phyloP scores from a whole-genome alignment of 2,888 invertebrate species.

The Zaprionus bogoriensis region DNA sequence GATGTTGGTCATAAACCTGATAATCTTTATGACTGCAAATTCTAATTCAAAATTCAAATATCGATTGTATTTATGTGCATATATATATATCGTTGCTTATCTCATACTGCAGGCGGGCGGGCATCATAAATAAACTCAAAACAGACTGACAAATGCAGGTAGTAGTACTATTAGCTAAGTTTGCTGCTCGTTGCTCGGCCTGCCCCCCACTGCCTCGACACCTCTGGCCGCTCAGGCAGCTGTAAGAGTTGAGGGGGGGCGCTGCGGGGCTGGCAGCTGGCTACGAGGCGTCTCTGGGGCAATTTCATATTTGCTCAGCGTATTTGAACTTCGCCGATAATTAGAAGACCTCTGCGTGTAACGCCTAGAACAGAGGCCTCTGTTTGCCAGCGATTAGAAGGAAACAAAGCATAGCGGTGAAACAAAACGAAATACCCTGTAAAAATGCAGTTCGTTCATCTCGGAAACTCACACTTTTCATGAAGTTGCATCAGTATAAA shows the following conservation, averaged over 20 bases:
- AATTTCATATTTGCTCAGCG: slow-evolving; percentile 42
- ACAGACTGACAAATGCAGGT: slow-evolving; percentile 15
- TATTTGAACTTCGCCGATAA: slow-evolving; percentile 49
- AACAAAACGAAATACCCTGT: slow-evolving; percentile 17
- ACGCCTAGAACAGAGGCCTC: slow-evolving; percentile 35
- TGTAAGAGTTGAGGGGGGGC: slow-evolving; percentile 1
- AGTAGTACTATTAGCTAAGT: too few relatives aligned
- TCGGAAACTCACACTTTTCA: background rate
- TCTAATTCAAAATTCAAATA: slow-evolving; percentile 7
- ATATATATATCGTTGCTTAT: slow-evolving; percentile 14
- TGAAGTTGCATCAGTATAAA: background rate
- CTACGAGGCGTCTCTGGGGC: slow-evolving; percentile 16
- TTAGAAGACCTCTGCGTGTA: slow-evolving; percentile 32
- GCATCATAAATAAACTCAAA: slow-evolving; percentile 24
- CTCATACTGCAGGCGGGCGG: slow-evolving; percentile 9
- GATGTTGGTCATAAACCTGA: slow-evolving; percentile 2
- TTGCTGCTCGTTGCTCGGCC: too few relatives aligned
- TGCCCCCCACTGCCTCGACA: too few relatives aligned
- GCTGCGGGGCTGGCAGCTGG: background rate
- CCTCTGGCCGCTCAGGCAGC: too few relatives aligned
- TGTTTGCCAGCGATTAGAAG: slow-evolving; percentile 27
- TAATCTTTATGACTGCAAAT: slow-evolving; percentile 11
- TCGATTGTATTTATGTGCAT: slow-evolving; percentile 9
- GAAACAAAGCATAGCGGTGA: slow-evolving; percentile 24
- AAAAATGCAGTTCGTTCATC: background rate